Evolutionary conservation across 2,888 invertebrate species (phyloP), one percentile per base, ranked within the genome.

Genomic region (Mesorhabditis spiculigera): DNA sequence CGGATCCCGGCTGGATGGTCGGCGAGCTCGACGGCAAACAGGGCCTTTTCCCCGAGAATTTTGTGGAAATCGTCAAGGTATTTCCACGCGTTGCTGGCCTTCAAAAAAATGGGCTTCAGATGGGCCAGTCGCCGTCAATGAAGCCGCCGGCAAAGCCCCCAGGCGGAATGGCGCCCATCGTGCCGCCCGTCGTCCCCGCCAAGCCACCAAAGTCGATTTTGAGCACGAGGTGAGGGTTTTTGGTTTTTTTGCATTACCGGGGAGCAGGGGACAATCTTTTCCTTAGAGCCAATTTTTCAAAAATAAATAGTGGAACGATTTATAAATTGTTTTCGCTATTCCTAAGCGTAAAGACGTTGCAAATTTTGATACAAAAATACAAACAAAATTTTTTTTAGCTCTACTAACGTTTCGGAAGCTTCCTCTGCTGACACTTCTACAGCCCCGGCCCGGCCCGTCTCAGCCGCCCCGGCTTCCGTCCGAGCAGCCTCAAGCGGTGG

Each of bases 1-100:
- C 76, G 8, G 80, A 80, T 69, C 92, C 92, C 80, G 97, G 97
- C 70, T 98, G 97, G 98, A 98, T 96, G 95, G 92, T 92, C 87
- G 97, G 97, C 66, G 95, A 97, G 88, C 86, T 94, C 0, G 90
- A 91, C 81, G 96, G 95, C 63, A 91, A 91, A 86, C 89, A 92
- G 69, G 98, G 97, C 5, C 91, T 98, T 4, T 98, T 98, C 87
- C 97, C 97, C 0, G 96, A 97, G 86, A 98, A 98, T 89, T 98
- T 97, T 65, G 82, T 84, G n/a, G 78, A 82, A 65, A 66, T 84
- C 43, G 78, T 80, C 8, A 63, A 70, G 66, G 73, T 73, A 16
- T 68, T 6, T 68, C 68, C 8, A 65, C 45, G 44, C 68, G 65
- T 58, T 61, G 16, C 45, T 58, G 62, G 43, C 4, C 68, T 16